phyloP scores from a whole-genome alignment of 2,797 vertebrate genomes.

The Lacerta viridis region DNA sequence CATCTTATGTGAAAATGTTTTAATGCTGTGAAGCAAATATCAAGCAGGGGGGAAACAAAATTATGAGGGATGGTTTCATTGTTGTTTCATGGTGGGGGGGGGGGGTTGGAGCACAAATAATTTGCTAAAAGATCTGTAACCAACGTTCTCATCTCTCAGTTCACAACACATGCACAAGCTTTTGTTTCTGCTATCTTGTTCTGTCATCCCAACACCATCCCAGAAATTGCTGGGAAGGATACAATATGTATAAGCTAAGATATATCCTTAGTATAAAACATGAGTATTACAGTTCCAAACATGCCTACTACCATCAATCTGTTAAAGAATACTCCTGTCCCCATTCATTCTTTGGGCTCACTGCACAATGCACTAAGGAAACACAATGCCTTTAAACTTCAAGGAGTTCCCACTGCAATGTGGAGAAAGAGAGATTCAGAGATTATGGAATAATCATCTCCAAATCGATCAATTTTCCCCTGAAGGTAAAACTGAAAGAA shows the following conservation, averaged over 20 bases:
- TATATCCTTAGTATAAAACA: constrained; percentile 1
- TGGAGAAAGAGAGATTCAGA: constrained; percentile 77
- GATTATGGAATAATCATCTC: constrained; percentile 84
- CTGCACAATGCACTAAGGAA: constrained; percentile 71
- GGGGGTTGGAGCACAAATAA: background rate
- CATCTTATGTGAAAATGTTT: background rate
- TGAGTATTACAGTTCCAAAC: constrained; percentile 63
- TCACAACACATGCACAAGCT: background rate
- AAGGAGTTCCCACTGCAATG: constrained; percentile 79
- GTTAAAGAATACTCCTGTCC: constrained; percentile 73
- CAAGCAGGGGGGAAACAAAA: background rate
- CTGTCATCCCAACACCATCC: background rate
- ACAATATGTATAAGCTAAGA: background rate
- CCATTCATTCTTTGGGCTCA: constrained; percentile 77
- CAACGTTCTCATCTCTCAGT: background rate
- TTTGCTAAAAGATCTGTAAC: constrained; percentile 26
- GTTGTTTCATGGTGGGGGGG: background rate
- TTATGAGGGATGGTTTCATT: background rate
- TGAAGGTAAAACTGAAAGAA: constrained; percentile 81
- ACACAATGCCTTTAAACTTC: constrained; percentile 79
- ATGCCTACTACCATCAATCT: constrained; percentile 62
- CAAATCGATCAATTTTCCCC: constrained; percentile 82
- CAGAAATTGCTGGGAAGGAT: constrained; percentile 35
- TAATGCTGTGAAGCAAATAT: background rate
- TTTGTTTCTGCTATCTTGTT: background rate